These are phyloP conservation scores for Berghia stephanieae DNA, from an alignment of 1,140 invertebrate species.

Conservation along the genomic window DNA sequence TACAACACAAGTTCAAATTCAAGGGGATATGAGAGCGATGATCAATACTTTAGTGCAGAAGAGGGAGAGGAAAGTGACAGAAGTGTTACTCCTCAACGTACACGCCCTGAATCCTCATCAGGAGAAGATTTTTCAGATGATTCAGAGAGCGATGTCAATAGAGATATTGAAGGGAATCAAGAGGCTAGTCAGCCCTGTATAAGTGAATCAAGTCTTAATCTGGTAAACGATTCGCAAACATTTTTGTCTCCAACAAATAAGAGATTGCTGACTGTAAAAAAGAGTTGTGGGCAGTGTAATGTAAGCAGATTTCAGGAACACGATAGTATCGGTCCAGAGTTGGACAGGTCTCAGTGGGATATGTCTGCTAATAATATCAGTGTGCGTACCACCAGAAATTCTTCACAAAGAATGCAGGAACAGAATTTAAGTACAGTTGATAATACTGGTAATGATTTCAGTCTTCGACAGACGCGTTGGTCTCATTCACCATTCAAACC, in stretches of 20 bases:
- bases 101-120: conserved; percentile 26
- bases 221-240: neutral
- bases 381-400: too few relatives aligned
- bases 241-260: neutral
- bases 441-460: neutral
- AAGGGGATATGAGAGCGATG: neutral
- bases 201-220: neutral
- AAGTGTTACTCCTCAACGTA: conserved; percentile 22
- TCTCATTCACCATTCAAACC: neutral
- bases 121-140: conserved; percentile 5
- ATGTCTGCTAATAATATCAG: neutral
- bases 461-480: neutral
- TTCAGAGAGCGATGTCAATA: neutral
- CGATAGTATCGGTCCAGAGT: neutral
- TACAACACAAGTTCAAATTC: neutral
- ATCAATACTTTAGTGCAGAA: conserved; percentile 21
- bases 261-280: neutral
- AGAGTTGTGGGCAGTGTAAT: neutral
- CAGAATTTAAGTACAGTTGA: neutral
- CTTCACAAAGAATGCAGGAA: too few relatives aligned
- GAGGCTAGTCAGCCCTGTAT: neutral
- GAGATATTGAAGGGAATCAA: neutral
- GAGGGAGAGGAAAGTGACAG: conserved; percentile 9
- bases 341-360: neutral
- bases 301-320: neutral